Percentiles rank a stretch among this genome's conserved stretches.
Conservation (phyloP, 2,888 invertebrate genomes). For the Leptinotarsa juncta region DNA sequence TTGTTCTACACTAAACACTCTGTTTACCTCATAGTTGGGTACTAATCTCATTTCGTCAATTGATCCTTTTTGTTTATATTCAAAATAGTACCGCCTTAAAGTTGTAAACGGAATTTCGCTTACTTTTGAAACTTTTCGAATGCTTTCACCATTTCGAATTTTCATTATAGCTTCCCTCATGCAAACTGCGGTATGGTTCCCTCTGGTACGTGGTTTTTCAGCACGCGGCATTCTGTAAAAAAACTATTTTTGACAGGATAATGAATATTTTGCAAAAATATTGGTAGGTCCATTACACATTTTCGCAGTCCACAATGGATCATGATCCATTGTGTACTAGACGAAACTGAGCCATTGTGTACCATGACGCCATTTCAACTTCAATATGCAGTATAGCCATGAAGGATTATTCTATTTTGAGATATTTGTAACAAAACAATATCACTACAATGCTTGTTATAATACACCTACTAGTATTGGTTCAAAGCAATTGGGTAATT, state of each 20-base stretch:
- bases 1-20: not conserved
- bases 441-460: not conserved
- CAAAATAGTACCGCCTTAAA: not conserved
- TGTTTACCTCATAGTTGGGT: not conserved
- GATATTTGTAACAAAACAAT: not conserved
- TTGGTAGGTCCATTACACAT: not conserved
- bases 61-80: not conserved
- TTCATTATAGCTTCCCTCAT: not conserved
- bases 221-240: not conserved
- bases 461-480: not conserved
- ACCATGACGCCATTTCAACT: not conserved
- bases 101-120: not conserved
- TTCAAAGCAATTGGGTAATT: not conserved
- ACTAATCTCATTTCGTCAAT: not conserved
- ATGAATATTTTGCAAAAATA: not conserved
- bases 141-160: slow-evolving; percentile 1
- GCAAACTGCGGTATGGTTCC: not conserved
- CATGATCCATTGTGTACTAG: not conserved
- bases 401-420: not conserved
- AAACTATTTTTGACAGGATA: not conserved
- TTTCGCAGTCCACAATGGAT: not conserved
- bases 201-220: not conserved
- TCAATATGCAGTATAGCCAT: not conserved
- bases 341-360: not conserved
- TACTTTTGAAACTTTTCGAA: not conserved